Evolutionary conservation across 2,888 invertebrate species (phyloP), one percentile per base, ranked within the genome.

Genomic region (Xylota sylvarum): DNA sequence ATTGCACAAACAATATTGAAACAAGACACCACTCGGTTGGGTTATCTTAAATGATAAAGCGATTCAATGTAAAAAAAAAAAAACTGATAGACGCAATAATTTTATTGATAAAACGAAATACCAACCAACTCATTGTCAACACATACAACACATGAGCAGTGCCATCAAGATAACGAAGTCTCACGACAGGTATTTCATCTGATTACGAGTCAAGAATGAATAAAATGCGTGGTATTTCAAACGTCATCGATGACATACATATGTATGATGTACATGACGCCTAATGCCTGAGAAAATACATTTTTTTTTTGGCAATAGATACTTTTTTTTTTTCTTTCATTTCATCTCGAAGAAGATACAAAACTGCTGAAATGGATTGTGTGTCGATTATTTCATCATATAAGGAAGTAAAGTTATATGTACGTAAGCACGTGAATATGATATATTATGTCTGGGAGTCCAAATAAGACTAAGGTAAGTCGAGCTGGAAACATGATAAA

Each of bases 201-300:
- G 37, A 67, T 52, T 35, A 50, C 9, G 23, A 67, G 17, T 30
- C 17, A 6, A 48, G 35, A 46, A 14, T 43, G 43, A n/a, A 1
- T 40, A 52, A 12, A 32, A 23, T 27, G 7, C 10, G 4, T 40
- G 35, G 27, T 17, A 67, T 52, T 23, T 37, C 5, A 40, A 40
- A 55, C 67, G 67, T 69, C 52, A 69, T 50, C 50, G 52, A 69
- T 55, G 40, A 69, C 52, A 55, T 40, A 40, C 12, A 4, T 5
- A 4, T 12, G 40, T 23, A 23, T 4, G n/a, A n/a, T n/a, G n/a
- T n/a, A n/a, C n/a, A n/a, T n/a, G n/a, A n/a, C n/a, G n/a, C n/a
- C n/a, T n/a, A n/a, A n/a, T n/a, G n/a, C n/a, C 12, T 3, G 14
- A 43, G 14, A 14, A 43, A 14, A n/a, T n/a, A n/a, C n/a, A n/a